phyloP scores from a whole-genome alignment of 1,140 invertebrate species.

The Rhizoglyphus robini region DNA sequence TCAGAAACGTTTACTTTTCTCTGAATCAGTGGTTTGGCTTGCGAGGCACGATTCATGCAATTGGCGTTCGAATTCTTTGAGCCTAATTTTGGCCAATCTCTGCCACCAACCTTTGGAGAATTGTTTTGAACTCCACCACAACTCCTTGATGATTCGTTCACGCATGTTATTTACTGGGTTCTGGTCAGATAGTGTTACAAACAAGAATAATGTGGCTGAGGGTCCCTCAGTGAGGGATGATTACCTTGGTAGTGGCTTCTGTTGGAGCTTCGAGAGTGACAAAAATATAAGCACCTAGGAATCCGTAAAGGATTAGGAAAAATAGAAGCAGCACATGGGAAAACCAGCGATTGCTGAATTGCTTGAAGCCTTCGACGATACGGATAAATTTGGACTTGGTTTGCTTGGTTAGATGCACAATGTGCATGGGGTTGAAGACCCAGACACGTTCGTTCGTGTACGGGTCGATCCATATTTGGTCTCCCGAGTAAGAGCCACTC shows the following conservation, averaged over 20 bases:
- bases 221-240: constrained; percentile 42
- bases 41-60: constrained; percentile 64
- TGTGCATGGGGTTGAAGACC: constrained; percentile 29
- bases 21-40: constrained; percentile 61
- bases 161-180: constrained; percentile 40
- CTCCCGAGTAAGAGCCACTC: not conserved
- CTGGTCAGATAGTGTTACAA: not conserved
- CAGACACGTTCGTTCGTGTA: constrained; percentile 8
- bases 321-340: constrained; percentile 68
- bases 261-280: constrained; percentile 46
- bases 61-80: constrained; percentile 73
- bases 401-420: constrained; percentile 26
- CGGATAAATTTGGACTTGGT: constrained; percentile 26
- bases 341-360: constrained; percentile 66
- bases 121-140: constrained; percentile 17
- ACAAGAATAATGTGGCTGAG: not conserved
- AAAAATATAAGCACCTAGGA: constrained; percentile 61
- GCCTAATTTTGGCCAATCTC: constrained; percentile 55
- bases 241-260: constrained; percentile 38
- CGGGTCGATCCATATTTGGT: constrained; percentile 9
- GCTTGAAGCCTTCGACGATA: constrained; percentile 34
- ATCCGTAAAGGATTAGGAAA: constrained; percentile 57
- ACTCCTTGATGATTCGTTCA: constrained; percentile 40
- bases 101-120: constrained; percentile 70
- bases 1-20: constrained; percentile 47